Conservation (phyloP, 2,888 invertebrate species). For the Polydrusus cervinus region DNA sequence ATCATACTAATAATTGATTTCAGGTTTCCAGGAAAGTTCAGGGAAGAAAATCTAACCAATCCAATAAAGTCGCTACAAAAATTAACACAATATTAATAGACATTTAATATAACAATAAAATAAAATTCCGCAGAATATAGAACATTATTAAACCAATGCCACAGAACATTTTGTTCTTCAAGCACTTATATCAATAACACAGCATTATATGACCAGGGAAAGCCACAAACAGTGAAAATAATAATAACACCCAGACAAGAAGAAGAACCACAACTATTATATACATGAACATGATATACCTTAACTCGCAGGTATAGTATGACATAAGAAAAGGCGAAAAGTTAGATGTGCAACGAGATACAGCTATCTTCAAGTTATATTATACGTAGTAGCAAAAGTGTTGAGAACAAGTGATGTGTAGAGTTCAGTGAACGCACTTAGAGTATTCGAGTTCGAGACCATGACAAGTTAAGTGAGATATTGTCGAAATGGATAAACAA, state of each 20-base stretch:
- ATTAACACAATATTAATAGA: background rate
- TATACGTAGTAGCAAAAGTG: slow-evolving; percentile 49
- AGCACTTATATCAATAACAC: background rate
- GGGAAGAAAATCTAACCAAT: background rate
- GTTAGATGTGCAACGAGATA: slow-evolving; percentile 47
- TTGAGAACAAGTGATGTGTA: slow-evolving; percentile 40
- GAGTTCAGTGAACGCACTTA: slow-evolving; percentile 50
- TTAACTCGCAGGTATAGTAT: slow-evolving; percentile 32
- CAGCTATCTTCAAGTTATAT: slow-evolving; percentile 45
- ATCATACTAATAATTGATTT: background rate
- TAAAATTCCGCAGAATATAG: no score
- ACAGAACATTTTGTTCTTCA: background rate
- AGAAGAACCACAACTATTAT: slow-evolving; percentile 12
- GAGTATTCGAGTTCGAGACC: slow-evolving; percentile 26
- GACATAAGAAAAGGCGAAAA: slow-evolving; percentile 40
- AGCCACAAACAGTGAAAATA: background rate
- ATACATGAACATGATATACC: slow-evolving; percentile 34
- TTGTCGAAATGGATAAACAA: slow-evolving; percentile 30
- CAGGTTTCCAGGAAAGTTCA: background rate
- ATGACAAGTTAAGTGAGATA: slow-evolving; percentile 30
- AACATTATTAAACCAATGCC: background rate
- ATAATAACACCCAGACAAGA: background rate
- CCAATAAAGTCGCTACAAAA: background rate
- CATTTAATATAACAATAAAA: no score
- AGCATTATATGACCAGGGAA: background rate